Base-by-base conservation (phyloP, 2,113 vertebrate species). In the Pteropus alecto region DNA sequence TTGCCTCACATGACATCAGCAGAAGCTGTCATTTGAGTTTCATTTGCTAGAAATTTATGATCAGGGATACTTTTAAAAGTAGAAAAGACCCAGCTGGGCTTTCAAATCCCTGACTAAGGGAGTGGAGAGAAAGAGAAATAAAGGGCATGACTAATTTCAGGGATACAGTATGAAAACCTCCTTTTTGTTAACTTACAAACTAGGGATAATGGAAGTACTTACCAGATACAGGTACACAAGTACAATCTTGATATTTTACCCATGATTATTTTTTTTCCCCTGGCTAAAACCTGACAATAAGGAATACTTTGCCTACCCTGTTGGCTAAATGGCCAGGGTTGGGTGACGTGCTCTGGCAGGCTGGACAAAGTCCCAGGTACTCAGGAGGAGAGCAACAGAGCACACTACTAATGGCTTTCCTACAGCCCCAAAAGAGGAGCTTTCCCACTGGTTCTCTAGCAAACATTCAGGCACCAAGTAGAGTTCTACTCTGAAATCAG, bases 1-100 rank as follows among this genome's bases (percentile, higher is more conserved):
- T 95, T 96, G 94, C 61, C 81, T 97, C 83, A 76, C 54, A 84
- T 94, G 95, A 96, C 97, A 97, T 97, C 96, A 97, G 95, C 95
- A 97, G 61, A 97, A 95, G 48, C 93, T 88, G 88, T 94, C 58
- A 28, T 84, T 60, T 84, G 93, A 92, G 56, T 85, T 97, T 97
- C 93, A 96, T 85, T 92, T 82, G 93, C 87, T 96, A 63, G 79
- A 87, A 96, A 97, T 97, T 97, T 98, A 97, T 86, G 78, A 96
- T 61, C 95, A 96, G 92, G 78, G 92, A 87, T 82, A 77, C 92
- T 87, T 74, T 90, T 93, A 93, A 97, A 95, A 96, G 95, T 83
- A 87, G 97, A 92, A 96, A 94, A 86, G 56, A 58, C 70, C 73
- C 95, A 97, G 89, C 83, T 95, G 84, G 83, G 70, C 79, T 90